Evolutionary conservation across 1,140 invertebrate genomes (phyloP), one percentile per base, ranked within the genome.

Genomic region (Capitella teleta): DNA sequence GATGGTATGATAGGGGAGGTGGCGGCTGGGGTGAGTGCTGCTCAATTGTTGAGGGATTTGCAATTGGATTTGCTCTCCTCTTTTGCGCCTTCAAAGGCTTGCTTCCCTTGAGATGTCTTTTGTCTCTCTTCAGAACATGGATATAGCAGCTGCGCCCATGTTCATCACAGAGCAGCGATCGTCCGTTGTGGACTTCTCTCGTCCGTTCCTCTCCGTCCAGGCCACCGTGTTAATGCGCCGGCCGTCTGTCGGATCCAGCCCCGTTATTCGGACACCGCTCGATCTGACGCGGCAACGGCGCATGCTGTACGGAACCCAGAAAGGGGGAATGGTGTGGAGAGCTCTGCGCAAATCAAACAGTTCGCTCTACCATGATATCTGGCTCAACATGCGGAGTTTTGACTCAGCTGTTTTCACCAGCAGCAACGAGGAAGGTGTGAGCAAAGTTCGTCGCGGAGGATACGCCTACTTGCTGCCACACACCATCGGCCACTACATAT

Each of bases 191-290:
- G 93, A 97, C 70, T 81, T 81, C 60, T 94, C 87, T 55, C 96
- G 96, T 71, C 94, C 95, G 0, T 98, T 96, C 74, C 91, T 98
- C 83, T 90, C 89, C 4, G 80, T 97, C 28, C 91, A 93, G 51
- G 93, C 95, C 61, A 94, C 89, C 54, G 91, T 97, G 55, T 92
- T 95, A 82, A 90, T 95, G 59, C 93, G 91, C 72, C 94, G 91
- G 64, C 88, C 89, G 60, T 24, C 62, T 64, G 2, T 34, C 62
- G 32, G 32, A 26, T 18, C 19, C 6, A 26, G 18, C 14, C 30
- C 12, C 30, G 26, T 32, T 26, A 32, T 44, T 5, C 21, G 16
- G 23, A 32, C 28, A 4, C 8, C 25, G 4, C 19, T 19, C 18
- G 45, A 47, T n/a, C 45, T 47, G 16, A 1, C 36, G n/a, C 6